Evolutionary conservation across 2,797 vertebrate species (phyloP).

Genomic region (Spondyliosoma cantharus): DNA sequence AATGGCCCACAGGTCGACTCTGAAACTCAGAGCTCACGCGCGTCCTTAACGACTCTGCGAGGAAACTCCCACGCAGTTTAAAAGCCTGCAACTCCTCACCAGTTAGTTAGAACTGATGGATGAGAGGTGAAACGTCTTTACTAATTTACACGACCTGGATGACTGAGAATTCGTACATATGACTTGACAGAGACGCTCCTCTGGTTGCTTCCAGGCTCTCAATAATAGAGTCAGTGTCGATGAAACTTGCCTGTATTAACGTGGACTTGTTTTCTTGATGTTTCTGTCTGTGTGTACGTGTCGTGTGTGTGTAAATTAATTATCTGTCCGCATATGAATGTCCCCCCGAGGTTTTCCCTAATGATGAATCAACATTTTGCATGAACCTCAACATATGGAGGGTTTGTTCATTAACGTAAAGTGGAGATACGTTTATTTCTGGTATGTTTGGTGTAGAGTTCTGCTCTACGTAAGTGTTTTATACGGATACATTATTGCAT

Average conservation of each 20-base stretch:
- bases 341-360: neutral
- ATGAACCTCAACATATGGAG: conserved; percentile 16
- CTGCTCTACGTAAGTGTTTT: conserved; percentile 1
- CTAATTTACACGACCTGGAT: too few species aligned
- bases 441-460: neutral
- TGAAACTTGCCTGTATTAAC: neutral
- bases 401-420: neutral
- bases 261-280: conserved; percentile 10
- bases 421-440: neutral
- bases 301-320: neutral
- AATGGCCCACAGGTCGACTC: too few species aligned
- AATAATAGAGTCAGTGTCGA: neutral
- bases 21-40: too few species aligned
- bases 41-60: too few species aligned
- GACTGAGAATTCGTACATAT: neutral
- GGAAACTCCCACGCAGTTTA: too few species aligned
- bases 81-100: too few species aligned
- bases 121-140: too few species aligned
- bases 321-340: conserved; percentile 14
- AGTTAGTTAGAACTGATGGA: too few species aligned
- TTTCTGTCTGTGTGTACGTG: conserved; percentile 5
- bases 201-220: conserved; percentile 27
- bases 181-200: neutral
- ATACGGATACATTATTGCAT: neutral
- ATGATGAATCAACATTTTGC: conserved; percentile 13